phyloP scores from a whole-genome alignment of 2,888 invertebrate species.

The Daptonema setosum region DNA sequence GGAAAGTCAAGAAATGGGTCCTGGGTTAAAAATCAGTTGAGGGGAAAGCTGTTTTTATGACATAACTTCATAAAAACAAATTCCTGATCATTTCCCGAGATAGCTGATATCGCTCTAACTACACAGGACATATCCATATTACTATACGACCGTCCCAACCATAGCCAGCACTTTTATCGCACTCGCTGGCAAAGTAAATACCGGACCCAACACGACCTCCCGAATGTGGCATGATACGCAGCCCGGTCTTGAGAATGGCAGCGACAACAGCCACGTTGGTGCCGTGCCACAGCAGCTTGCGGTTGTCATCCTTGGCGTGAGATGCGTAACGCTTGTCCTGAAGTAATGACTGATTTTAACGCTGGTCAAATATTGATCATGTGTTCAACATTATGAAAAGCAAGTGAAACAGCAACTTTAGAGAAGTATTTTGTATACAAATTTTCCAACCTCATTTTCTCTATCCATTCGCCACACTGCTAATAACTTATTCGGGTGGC shows the following conservation, averaged over 20 bases:
- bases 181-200: constrained; percentile 34
- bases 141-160: too few relatives aligned
- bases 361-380: background rate
- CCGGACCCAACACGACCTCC: constrained; percentile 32
- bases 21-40: too few relatives aligned
- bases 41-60: too few relatives aligned
- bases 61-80: too few relatives aligned
- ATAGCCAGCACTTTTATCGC: constrained; percentile 31
- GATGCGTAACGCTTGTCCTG: constrained; percentile 20
- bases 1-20: too few relatives aligned
- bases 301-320: constrained; percentile 25
- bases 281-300: constrained; percentile 33
- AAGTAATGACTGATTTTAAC: background rate
- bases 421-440: too few relatives aligned
- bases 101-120: too few relatives aligned
- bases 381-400: background rate
- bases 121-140: too few relatives aligned
- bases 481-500: constrained; percentile 14
- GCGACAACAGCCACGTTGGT: constrained; percentile 34
- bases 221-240: constrained; percentile 34
- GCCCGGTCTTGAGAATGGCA: constrained; percentile 31
- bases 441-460: constrained; percentile 13
- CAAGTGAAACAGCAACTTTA: background rate
- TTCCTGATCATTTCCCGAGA: too few relatives aligned
- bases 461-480: constrained; percentile 28